These are phyloP conservation scores for Cecidostiba fungosa DNA, from an alignment of 2,888 invertebrate genomes.

Conservation along the genomic window DNA sequence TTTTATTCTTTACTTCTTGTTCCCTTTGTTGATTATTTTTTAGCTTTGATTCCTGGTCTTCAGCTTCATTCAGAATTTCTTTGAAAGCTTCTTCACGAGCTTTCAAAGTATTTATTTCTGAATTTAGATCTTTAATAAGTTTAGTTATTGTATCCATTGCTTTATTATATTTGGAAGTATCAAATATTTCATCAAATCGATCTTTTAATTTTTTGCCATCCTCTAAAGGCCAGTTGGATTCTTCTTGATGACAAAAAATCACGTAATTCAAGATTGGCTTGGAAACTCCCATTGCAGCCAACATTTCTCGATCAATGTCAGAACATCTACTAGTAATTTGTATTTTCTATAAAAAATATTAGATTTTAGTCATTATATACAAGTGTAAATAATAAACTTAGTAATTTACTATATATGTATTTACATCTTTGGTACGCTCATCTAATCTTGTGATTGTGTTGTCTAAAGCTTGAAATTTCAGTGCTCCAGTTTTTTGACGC, in stretches of 20 bases:
- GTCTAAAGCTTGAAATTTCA: conserved; percentile 26
- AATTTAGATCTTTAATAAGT: conserved; percentile 82
- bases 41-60: conserved; percentile 84
- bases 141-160: conserved; percentile 89
- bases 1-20: conserved; percentile 81
- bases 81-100: conserved; percentile 80
- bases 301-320: conserved; percentile 88
- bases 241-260: conserved; percentile 99
- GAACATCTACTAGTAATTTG: conserved; percentile 81
- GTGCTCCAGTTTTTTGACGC: conserved; percentile 14
- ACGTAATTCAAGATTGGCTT: conserved; percentile 97
- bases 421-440: neutral
- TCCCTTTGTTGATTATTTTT: conserved; percentile 85
- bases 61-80: conserved; percentile 84
- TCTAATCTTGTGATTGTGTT: conserved; percentile 21
- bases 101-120: conserved; percentile 67
- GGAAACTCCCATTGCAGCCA: conserved; percentile 90
- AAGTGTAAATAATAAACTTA: neutral
- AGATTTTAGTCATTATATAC: conserved; percentile 82
- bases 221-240: conserved; percentile 97
- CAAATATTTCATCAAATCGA: conserved; percentile 99
- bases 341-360: conserved; percentile 66
- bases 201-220: conserved; percentile 96
- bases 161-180: conserved; percentile 95
- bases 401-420: neutral